Base-by-base conservation (phyloP, 2,113 vertebrate species). In the Caloenas nicobarica region DNA sequence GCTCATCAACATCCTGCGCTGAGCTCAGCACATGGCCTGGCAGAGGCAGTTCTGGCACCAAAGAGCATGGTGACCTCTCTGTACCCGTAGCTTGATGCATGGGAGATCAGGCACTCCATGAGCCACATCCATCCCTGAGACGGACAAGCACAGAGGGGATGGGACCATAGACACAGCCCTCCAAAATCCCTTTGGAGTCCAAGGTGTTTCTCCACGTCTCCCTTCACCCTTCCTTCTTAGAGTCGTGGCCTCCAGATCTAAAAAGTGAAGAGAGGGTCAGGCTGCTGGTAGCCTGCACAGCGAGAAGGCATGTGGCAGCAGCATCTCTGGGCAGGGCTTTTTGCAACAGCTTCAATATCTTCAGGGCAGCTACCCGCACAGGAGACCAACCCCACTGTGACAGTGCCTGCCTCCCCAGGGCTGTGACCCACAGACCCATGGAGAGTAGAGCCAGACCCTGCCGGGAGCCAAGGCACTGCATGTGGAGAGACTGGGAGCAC, bases 291-390 rank as follows among this genome's bases (percentile, higher is more conserved):
- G 28, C 22, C 23, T 13, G 44, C 44, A 44, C 44, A 19, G 28
- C 0, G 1, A 79, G n/a, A 5, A 5, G 8, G 9, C 2, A 1
- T 9, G 16, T 36, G 65, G 38, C 34, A 93, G 36, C 72, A 78
- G 60, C 56, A 74, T 19, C 18, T 14, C 29, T 51, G 13, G 31
- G 17, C n/a, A 92, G n/a, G 23, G n/a, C 14, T 72, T 53, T 85
- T 44, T 34, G 40, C 16, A 48, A 7, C 16, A 48, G 23, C 24
- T 80, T 73, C 26, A 66, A 40, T 13, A 40, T 40, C 76, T 66
- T 46, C 50, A 68, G 61, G 51, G 40, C 62, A 83, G 68, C 19
- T 9, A 11, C 26, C 25, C 57, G 40, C 25, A 61, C 11, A 33
- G 29, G 33, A 72, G 15, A 66, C 28, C 2, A 11, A 5, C 15